Percentiles rank a stretch among this genome's conserved stretches.
Evolutionary conservation across 2,797 vertebrate species (phyloP).

Genomic region (Typhlichthys eigenmanni): DNA sequence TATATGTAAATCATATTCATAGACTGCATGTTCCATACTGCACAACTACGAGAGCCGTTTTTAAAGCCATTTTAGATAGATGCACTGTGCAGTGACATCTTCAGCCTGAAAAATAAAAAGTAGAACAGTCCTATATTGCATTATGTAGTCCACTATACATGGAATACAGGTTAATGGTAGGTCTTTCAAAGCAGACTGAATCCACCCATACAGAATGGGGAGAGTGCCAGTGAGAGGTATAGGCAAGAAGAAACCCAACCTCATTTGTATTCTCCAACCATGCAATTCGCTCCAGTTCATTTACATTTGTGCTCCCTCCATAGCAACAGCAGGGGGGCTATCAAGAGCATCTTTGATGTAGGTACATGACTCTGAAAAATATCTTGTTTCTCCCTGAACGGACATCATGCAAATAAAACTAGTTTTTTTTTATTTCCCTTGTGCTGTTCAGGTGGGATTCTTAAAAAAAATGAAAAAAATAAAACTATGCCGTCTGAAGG

Average conservation of each 20-base stretch:
- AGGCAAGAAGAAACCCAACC: conserved; percentile 68
- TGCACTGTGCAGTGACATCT: neutral
- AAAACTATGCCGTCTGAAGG: conserved; percentile 46
- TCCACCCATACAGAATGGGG: conserved; percentile 7
- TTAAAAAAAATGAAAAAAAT: conserved; percentile 58
- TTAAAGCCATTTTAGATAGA: conserved; percentile 12
- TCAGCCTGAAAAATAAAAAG: neutral
- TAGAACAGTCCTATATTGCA: conserved; percentile 3
- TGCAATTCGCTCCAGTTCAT: conserved; percentile 87
- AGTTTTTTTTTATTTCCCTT: conserved; percentile 14
- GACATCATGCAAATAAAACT: conserved; percentile 49
- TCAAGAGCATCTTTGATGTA: conserved; percentile 88
- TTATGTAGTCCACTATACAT: conserved; percentile 25
- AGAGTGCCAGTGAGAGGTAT: conserved; percentile 20
- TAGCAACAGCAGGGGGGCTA: conserved; percentile 87
- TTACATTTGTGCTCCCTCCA: conserved; percentile 88
- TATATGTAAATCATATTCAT: conserved; percentile 11
- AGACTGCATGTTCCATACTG: neutral
- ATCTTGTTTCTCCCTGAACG: conserved; percentile 73
- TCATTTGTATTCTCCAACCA: conserved; percentile 91
- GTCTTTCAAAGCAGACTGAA: conserved; percentile 36
- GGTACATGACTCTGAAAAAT: conserved; percentile 82
- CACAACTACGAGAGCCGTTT: neutral
- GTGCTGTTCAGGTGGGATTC: conserved; percentile 54
- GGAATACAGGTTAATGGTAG: conserved; percentile 18